Evolutionary conservation across 2,113 vertebrate species (phyloP), one percentile per base, ranked within the genome.

Genomic region (Misgurnus anguillicaudatus): DNA sequence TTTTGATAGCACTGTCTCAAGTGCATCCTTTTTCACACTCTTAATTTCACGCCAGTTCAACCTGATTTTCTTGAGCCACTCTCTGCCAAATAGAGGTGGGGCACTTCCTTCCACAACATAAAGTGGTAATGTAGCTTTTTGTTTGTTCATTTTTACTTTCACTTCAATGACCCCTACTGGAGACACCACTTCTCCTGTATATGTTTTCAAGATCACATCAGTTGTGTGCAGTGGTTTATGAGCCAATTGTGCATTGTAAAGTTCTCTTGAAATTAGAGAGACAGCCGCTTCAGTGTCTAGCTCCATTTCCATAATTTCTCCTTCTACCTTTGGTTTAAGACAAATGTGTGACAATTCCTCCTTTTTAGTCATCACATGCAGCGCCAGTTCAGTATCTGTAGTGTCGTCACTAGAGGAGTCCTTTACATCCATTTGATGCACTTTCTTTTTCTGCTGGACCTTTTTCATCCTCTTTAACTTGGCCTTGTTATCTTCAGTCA

Each of bases 301-400:
- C 73, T 80, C 78, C 74, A 80, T 83, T 5, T 80, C 39, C 21
- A 83, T 21, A 6, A 13, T 19, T 1, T 62, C 1, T 13, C 72
- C 67, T 7, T 84, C 67, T 1, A 77, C 17, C 3, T 72, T 58
- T 61, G 78, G 78, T n/a, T n/a, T 77, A 6, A 69, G 41, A 57
- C 11, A 14, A 17, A 75, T 6, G 3, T 36, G 47, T n/a, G 21
- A 47, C 19, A 39, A 6, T 57, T 55, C 13, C 8, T 24, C n/a
- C 21, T 42, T 24, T 3, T 5, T 51, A 31, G 19, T 63, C 36
- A 69, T 31, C 64, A 67, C 76, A 57, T 78, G 13, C 1, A 78
- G 39, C 48, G 75, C 24, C 3, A 78, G 65, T 4, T 53, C 61
- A 0, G 31, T 14, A 16, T 38, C 31, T 0, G 31, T 62, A 16